A percentile compares a stretch with the other conserved stretches of the same genome.
phyloP scores from a whole-genome alignment of 2,888 invertebrate species.

The Lasioglossum marginatum region DNA sequence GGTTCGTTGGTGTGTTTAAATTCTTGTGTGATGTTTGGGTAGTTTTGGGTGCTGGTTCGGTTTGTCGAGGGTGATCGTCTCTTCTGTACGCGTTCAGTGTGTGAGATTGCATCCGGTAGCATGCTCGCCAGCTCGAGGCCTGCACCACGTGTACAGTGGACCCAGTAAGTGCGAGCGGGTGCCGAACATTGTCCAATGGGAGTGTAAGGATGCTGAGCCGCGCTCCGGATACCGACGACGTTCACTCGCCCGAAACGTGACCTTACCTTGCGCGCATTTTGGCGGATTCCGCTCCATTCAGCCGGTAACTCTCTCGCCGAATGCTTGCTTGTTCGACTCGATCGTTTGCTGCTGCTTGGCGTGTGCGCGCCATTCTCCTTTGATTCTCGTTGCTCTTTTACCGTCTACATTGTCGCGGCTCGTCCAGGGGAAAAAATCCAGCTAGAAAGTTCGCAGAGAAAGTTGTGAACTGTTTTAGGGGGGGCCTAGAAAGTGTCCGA shows the following conservation, averaged over 20 bases:
- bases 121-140: conserved; percentile 48
- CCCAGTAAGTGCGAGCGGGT: conserved; percentile 73
- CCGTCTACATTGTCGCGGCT: background rate
- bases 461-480: background rate
- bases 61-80: conserved; percentile 9
- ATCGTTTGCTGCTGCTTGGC: background rate
- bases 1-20: background rate
- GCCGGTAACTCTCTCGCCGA: conserved; percentile 67
- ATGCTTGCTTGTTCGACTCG: background rate
- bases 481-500: background rate
- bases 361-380: background rate
- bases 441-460: conserved; percentile 6
- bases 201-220: conserved; percentile 71
- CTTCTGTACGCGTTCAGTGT: conserved; percentile 35
- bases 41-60: background rate
- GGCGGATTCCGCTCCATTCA: conserved; percentile 49
- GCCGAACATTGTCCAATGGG: conserved; percentile 72
- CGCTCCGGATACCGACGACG: conserved; percentile 64
- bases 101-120: conserved; percentile 27
- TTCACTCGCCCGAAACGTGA: conserved; percentile 59
- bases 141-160: conserved; percentile 76
- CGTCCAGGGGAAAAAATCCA: background rate
- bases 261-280: conserved; percentile 58
- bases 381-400: background rate
- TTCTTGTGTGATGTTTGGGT: background rate